Evolutionary conservation across 2,113 vertebrate species (phyloP).

Genomic region (Acrocephalus arundinaceus): DNA sequence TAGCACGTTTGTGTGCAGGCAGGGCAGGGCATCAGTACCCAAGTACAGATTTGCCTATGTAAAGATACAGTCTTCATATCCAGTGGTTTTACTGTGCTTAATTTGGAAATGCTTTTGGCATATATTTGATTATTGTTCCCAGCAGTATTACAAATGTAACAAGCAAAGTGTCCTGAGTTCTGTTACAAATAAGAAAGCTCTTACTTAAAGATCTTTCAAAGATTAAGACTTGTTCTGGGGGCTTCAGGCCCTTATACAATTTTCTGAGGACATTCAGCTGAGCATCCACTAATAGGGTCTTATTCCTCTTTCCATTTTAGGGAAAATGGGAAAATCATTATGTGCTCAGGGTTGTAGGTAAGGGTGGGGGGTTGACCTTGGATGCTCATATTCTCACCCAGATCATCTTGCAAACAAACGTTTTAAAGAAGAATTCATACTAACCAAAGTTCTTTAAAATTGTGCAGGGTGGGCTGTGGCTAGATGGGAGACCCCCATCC

Average conservation of each 20-base stretch:
- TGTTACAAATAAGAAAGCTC: not conserved
- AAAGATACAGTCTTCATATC: not conserved
- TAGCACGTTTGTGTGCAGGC: not conserved
- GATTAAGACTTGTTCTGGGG: not conserved
- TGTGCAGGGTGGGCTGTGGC: fast-evolving
- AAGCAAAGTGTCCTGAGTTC: not conserved
- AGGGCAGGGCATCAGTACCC: not conserved
- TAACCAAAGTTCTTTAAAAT: not conserved
- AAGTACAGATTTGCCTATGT: not conserved
- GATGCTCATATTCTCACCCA: not conserved
- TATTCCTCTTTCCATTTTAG: not conserved
- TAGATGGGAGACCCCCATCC: not conserved
- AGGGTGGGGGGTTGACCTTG: not conserved
- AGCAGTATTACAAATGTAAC: not conserved
- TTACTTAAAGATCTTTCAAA: not conserved
- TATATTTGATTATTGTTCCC: not conserved
- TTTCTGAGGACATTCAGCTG: not conserved
- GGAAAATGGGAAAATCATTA: not conserved
- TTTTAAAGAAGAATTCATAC: not conserved
- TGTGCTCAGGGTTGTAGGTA: not conserved
- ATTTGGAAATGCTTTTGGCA: not conserved
- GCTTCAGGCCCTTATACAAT: not conserved
- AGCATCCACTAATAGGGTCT: not conserved
- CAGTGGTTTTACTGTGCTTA: not conserved
- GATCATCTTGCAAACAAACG: not conserved